phyloP scores from a whole-genome alignment of 1,140 invertebrate genomes.

The Sycophila sp. region DNA sequence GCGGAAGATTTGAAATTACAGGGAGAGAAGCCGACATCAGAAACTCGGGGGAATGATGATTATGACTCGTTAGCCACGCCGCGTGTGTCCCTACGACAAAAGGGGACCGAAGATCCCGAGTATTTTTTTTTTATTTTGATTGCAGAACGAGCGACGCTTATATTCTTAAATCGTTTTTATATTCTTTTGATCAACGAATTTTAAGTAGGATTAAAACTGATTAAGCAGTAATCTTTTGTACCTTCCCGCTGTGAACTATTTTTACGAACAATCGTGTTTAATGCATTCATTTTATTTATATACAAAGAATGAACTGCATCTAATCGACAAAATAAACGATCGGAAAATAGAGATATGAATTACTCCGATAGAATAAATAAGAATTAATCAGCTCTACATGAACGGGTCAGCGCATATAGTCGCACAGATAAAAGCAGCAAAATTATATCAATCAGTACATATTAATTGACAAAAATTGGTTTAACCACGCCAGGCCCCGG shows the following conservation, averaged over 20 bases:
- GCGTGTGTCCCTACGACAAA: background rate
- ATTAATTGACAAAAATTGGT: no score
- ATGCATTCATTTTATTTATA: no score
- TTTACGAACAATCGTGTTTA: background rate
- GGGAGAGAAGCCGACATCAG: conserved; percentile 36
- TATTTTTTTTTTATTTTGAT: conserved; percentile 12
- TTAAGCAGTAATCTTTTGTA: no score
- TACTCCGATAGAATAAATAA: no score
- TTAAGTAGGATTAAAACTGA: background rate
- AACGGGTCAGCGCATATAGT: no score
- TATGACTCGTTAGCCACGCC: conserved; percentile 45
- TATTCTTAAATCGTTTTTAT: background rate
- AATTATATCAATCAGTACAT: no score
- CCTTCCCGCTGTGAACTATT: background rate
- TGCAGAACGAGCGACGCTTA: background rate
- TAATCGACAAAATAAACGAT: no score
- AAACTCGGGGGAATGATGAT: conserved; percentile 42
- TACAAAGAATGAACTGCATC: no score
- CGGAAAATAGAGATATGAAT: no score
- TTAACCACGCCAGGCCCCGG: no score
- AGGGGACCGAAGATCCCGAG: background rate
- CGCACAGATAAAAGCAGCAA: no score
- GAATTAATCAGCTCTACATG: no score
- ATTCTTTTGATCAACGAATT: background rate
- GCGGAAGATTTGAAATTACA: conserved; percentile 52